Conservation (phyloP, 2,113 vertebrate genomes). For the Callocephalon fimbriatum region DNA sequence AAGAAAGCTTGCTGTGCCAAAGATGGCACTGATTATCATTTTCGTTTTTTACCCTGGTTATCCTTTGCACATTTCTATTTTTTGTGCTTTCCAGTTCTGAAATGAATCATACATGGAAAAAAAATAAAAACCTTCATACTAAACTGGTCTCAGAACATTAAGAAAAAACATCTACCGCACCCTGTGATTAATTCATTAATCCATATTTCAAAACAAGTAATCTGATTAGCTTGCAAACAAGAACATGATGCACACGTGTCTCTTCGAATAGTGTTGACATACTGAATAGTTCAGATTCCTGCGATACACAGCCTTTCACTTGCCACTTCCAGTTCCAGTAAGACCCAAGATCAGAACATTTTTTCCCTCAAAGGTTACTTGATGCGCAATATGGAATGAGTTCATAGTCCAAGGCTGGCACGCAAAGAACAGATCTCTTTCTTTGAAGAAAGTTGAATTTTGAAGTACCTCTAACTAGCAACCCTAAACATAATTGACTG, state of each 20-base stretch:
- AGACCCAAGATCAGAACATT: background rate
- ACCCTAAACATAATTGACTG: background rate
- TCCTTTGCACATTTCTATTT: background rate
- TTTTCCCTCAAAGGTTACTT: background rate
- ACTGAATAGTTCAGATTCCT: slow-evolving; percentile 26
- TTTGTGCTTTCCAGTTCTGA: background rate
- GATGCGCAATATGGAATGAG: background rate
- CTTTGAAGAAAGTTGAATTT: background rate
- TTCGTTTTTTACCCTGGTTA: background rate
- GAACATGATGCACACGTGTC: slow-evolving; percentile 27
- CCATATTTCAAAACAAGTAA: slow-evolving; percentile 52
- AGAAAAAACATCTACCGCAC: slow-evolving; percentile 24
- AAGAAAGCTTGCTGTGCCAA: background rate
- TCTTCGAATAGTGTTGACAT: slow-evolving; percentile 28
- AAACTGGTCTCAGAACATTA: background rate
- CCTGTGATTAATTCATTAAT: slow-evolving; percentile 64
- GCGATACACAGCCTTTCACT: background rate
- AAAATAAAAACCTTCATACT: background rate
- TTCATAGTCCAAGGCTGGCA: background rate
- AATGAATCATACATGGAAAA: background rate
- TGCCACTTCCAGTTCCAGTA: background rate
- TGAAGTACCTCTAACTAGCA: background rate
- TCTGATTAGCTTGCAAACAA: slow-evolving; percentile 62
- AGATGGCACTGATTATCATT: background rate
- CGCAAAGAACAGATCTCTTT: background rate